phyloP scores from a whole-genome alignment of 2,888 invertebrate species.

The Patella depressa region DNA sequence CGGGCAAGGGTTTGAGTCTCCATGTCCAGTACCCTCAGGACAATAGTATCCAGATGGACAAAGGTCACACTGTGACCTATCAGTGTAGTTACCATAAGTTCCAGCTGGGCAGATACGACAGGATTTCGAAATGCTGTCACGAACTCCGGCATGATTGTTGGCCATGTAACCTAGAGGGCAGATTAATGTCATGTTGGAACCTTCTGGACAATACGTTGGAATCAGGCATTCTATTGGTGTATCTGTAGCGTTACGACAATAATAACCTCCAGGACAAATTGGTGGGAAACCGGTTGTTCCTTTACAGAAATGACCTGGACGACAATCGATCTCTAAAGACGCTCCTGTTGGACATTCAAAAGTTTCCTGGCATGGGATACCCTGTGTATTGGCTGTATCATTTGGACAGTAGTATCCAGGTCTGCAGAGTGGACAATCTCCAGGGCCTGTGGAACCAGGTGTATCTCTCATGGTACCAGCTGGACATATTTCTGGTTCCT shows the following conservation, averaged over 20 bases:
- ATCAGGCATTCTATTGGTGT: slow-evolving; percentile 56
- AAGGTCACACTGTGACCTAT: slow-evolving; percentile 51
- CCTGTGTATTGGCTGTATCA: slow-evolving; percentile 60
- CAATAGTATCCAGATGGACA: slow-evolving; percentile 69
- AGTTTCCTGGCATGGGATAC: slow-evolving; percentile 60
- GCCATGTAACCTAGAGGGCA: slow-evolving; percentile 65
- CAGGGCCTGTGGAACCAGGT: slow-evolving; percentile 51
- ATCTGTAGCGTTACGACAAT: slow-evolving; percentile 62
- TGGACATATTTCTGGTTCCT: slow-evolving; percentile 64
- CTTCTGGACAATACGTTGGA: slow-evolving; percentile 65
- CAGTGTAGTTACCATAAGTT: slow-evolving; percentile 63
- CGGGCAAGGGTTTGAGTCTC: slow-evolving; percentile 53
- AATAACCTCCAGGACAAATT: slow-evolving; percentile 65
- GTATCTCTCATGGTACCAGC: slow-evolving; percentile 64
- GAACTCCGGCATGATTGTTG: slow-evolving; percentile 51
- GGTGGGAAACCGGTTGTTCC: slow-evolving; percentile 60
- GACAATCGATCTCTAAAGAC: slow-evolving; percentile 57
- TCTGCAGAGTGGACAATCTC: slow-evolving; percentile 60
- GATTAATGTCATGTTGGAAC: slow-evolving; percentile 57
- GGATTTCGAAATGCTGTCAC: slow-evolving; percentile 48
- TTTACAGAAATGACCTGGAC: slow-evolving; percentile 60
- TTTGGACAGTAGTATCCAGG: slow-evolving; percentile 64
- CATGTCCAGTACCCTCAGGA: slow-evolving; percentile 60
- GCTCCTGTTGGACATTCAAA: slow-evolving; percentile 64
- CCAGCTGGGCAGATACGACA: slow-evolving; percentile 65